phyloP scores from a whole-genome alignment of 2,797 vertebrate species.

The Liparis tanakae region DNA sequence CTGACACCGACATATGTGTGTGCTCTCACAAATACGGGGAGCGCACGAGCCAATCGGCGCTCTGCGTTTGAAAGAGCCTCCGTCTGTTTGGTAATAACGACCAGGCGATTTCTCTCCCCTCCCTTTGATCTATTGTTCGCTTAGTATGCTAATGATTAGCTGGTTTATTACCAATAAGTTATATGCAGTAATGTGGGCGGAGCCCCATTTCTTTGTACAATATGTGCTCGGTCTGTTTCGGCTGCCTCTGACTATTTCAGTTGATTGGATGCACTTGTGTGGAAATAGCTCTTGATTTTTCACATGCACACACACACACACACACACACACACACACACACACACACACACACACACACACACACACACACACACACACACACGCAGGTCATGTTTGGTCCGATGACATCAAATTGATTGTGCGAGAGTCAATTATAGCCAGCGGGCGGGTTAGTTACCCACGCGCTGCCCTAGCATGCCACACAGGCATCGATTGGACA shows the following conservation, averaged over 20 bases:
- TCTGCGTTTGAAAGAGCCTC: constrained; percentile 2
- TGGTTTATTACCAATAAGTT: background rate
- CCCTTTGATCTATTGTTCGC: constrained; percentile 18
- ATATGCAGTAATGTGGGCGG: background rate
- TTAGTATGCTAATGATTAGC: constrained; percentile 11
- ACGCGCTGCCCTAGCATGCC: constrained; percentile 23
- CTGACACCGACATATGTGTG: background rate
- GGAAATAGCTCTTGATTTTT: constrained; percentile 44
- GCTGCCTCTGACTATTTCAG: background rate
- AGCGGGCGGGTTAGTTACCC: constrained; percentile 43
- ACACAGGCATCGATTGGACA: constrained; percentile 34
- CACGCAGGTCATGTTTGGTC: constrained; percentile 34
- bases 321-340: constrained; percentile 45
- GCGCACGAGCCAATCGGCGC: background rate
- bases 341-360: constrained; percentile 44
- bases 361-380: constrained; percentile 45
- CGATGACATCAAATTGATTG: constrained; percentile 64
- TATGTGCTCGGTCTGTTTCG: background rate
- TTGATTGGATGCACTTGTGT: constrained; percentile 14
- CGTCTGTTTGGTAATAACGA: constrained; percentile 24
- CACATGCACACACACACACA: constrained; percentile 42
- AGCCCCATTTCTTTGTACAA: background rate
- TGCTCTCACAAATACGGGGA: background rate
- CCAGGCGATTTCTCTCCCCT: background rate
- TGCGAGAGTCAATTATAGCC: constrained; percentile 46